Base-by-base conservation (phyloP, 2,113 vertebrate species). In the Mobula hypostoma region DNA sequence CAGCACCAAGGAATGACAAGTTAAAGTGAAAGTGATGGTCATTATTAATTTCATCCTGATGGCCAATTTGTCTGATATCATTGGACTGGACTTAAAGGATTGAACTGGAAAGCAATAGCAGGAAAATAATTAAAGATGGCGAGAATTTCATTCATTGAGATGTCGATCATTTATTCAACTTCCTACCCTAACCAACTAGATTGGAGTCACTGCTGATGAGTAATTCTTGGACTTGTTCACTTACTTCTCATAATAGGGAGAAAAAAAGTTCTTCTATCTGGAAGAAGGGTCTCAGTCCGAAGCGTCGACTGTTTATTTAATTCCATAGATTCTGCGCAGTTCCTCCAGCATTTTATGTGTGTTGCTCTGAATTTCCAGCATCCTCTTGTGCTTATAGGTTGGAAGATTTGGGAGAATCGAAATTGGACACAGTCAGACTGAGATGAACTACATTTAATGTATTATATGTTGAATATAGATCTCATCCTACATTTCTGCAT, bases 101-200 rank as follows among this genome's bases (percentile, higher is more conserved):
- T 90, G 61, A 90, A 90, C 19, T 63, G n/a, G 29, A 90, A 90
- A 66, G 32, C n/a, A 29, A 19, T 87, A 63, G 29, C 61, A 7
- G 61, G 29, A 66, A 66, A 68, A 90, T 90, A 88, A n/a, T 88
- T 88, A n/a, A 88, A 63, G 61, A 88, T 63, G 83, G 29, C 24
- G 6, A 88, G 83, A n/a, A 27, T n/a, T 88, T 7, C 9, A n/a
- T 90, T 90, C 14, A 29, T 29, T 11, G 27, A 87, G 27, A 63
- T 63, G 11, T 66, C 61, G 32, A 32, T 32, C 61, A 32, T 32
- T 3, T 68, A 32, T 32, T n/a, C 27, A 63, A 29, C 29, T 61
- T 66, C 63, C 85, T n/a, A 19, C 12, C 5, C 12, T 90, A 15
- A 90, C 66, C 61, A 66, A n/a, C 61, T 83, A 3, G 40, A 83